Evolutionary conservation across 2,113 vertebrate species (phyloP).

Genomic region (Eudorcas thomsonii): DNA sequence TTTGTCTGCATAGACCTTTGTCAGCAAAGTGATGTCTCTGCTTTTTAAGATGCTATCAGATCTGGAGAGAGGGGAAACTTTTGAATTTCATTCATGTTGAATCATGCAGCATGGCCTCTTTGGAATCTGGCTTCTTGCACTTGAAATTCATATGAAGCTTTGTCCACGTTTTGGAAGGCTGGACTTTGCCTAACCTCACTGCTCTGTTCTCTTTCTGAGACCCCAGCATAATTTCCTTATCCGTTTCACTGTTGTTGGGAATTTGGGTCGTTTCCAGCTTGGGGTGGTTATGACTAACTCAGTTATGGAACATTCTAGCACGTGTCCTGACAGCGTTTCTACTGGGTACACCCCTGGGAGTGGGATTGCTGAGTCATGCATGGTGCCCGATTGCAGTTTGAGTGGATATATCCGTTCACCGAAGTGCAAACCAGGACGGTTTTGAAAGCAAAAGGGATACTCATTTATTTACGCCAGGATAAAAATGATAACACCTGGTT

Average conservation of each 20-base stretch:
- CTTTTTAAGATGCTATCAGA: not conserved
- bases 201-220: not conserved
- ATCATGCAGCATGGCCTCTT: not conserved
- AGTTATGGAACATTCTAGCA: not conserved
- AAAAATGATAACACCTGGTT: not conserved
- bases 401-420: not conserved
- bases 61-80: not conserved
- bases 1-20: not conserved
- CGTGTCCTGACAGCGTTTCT: not conserved
- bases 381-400: no score
- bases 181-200: not conserved
- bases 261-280: not conserved
- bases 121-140: not conserved
- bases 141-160: not conserved
- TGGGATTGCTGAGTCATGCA: not conserved
- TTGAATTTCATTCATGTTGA: not conserved
- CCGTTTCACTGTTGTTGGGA: not conserved
- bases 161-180: not conserved
- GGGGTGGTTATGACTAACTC: not conserved
- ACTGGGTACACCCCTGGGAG: not conserved
- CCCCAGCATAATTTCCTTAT: no score
- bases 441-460: not conserved
- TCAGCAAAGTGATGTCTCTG: not conserved
- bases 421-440: not conserved
- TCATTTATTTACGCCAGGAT: not conserved